These are phyloP conservation scores for Nebria salina DNA, from an alignment of 2,888 invertebrate genomes.

Conservation along the genomic window DNA sequence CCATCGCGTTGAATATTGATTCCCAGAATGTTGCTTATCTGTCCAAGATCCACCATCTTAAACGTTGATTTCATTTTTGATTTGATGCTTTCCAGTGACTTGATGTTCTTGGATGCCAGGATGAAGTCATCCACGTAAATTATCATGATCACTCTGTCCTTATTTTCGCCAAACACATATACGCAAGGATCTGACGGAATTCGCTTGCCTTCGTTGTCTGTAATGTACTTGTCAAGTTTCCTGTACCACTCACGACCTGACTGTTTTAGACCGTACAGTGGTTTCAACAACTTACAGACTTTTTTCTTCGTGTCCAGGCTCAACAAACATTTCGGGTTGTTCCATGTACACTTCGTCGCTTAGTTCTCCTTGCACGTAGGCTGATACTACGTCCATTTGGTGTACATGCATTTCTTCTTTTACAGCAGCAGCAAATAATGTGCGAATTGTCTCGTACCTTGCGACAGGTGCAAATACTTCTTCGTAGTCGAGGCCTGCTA, in stretches of 20 bases:
- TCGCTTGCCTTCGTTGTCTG: slow-evolving; percentile 20
- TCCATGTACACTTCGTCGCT: too few species aligned
- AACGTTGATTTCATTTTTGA: slow-evolving; percentile 19
- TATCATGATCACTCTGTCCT: slow-evolving; percentile 39
- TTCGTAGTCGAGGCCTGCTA: too few species aligned
- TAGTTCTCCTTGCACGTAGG: too few species aligned
- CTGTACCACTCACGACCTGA: background rate
- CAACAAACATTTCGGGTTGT: too few species aligned
- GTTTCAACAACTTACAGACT: too few species aligned
- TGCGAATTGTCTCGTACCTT: too few species aligned
- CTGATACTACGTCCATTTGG: too few species aligned
- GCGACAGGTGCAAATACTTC: too few species aligned
- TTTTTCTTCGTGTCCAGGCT: too few species aligned
- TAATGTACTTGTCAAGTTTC: too few species aligned
- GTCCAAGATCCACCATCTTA: slow-evolving; percentile 4
- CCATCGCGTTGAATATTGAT: slow-evolving; percentile 44
- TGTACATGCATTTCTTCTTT: too few species aligned
- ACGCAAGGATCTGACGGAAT: slow-evolving; percentile 44
- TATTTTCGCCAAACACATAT: slow-evolving; percentile 33
- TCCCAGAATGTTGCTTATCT: slow-evolving; percentile 18
- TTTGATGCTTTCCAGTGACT: slow-evolving; percentile 25
- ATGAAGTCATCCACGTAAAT: slow-evolving; percentile 47
- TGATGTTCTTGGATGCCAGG: slow-evolving; percentile 38
- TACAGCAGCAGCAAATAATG: too few species aligned
- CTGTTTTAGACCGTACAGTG: background rate